Base-by-base conservation (phyloP, 2,888 invertebrate species). In the Pollenia labialis region DNA sequence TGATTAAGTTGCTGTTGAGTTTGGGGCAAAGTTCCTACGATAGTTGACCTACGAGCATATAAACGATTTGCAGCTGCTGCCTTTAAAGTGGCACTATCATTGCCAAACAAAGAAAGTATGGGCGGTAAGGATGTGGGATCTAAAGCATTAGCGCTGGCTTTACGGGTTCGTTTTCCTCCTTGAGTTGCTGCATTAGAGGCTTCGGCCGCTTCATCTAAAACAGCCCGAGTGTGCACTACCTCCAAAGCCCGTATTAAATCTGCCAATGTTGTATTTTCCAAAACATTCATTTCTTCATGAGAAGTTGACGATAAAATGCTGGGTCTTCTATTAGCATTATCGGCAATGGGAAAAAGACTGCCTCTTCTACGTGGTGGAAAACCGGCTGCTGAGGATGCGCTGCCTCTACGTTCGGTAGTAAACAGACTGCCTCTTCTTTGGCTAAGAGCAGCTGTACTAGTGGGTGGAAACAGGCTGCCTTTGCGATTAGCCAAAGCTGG, bases 231-330 rank as follows among this genome's bases (percentile, higher is more conserved):
- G 88, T 95, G 95, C 44, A 97, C 94, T n/a, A 95, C 95, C 66
- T 97, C 96, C 68, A 97, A 93, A 0, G 97, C 97, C 80, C 97
- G 94, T 42, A 97, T 94, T 76, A 97, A 95, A 93, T 97, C 97
- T 1, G 97, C 97, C 14, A 97, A 94, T 32, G 97, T 97, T 0
- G 97, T 97, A 90, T 97, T 96, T 92, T 97, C 97, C 79, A 97
- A 93, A 12, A 97, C 95, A 90, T 93, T 90, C 87, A 91, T 90
- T 50, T 93, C 92, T 82, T 91, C 91, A 32, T 91, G 91, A 0
- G 91, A 92, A 12, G 92, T 90, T 1, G 91, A 90, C 9, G 92
- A 91, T 75, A 92, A 95, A 62, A 91, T 85, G 87, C 92, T 93
- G 8, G 90, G 90, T 81, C 92, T 89, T 66, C 92, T 87, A 16